Base-by-base conservation (phyloP, 2,113 vertebrate genomes). In the Gambusia affinis region DNA sequence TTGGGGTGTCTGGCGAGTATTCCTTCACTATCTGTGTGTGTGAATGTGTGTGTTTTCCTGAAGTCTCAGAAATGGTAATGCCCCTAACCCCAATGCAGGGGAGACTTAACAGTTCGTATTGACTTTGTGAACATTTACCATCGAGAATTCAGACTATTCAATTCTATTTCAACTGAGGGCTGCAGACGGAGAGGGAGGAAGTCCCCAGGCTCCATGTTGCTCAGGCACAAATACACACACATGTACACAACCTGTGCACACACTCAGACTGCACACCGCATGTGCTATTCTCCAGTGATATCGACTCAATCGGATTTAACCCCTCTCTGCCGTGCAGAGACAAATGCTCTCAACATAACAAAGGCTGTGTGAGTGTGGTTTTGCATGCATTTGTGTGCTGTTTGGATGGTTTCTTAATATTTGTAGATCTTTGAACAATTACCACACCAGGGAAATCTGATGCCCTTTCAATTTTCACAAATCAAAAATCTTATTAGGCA, bases 301-400 rank as follows among this genome's bases (percentile, higher is more conserved):
- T 92, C 81, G 90, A 92, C 91, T 89, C 88, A 88, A 89, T 92
- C 86, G 74, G 88, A 90, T 92, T 93, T 86, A 94, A 93, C 91
- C 92, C 91, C 88, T 92, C 81, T 90, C 87, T 90, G 87, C 86
- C 64, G 73, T 80, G 74, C 75, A 80, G 82, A 93, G 89, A 92
- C 89, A 90, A 93, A 89, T 72, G 77, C 87, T 86, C 88, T 88
- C 89, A 92, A 89, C 87, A 92, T 91, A 94, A 94, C 94, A 94
- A 93, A 94, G 89, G 75, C 82, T 78, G 57, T 72, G 82, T 83
- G 81, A 76, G 84, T 84, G 79, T 86, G 83, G 86, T 75, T 73
- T 51, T 81, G 76, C 70, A 69, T 68, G 70, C 19, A 63, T 33
- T 67, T 79, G 71, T 80, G 78, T 76, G 54, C 60, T 76, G 81